Conservation (phyloP, 2,113 vertebrate species). For the Leucopsar rothschildi region DNA sequence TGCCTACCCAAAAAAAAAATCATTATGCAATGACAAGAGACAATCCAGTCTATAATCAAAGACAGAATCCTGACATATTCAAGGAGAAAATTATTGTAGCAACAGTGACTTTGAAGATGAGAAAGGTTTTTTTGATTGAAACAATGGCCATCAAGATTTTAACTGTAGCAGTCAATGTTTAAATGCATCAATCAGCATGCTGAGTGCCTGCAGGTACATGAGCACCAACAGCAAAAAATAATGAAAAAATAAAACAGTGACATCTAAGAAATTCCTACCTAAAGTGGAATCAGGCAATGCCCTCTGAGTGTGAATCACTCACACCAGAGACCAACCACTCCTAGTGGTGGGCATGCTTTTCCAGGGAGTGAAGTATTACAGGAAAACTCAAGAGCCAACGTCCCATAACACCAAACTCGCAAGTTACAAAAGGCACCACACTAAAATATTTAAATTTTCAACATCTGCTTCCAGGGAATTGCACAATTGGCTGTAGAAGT, state of each 20-base stretch:
- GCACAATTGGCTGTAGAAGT: background rate
- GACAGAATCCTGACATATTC: conserved; percentile 32
- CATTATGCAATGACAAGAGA: conserved; percentile 39
- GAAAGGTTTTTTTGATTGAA: background rate
- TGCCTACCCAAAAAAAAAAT: background rate
- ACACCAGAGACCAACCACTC: background rate
- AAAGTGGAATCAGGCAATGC: background rate
- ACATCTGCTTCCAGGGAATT: background rate
- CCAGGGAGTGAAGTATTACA: background rate
- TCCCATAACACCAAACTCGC: background rate
- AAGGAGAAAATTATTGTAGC: conserved; percentile 30
- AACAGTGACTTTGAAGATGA: conserved; percentile 7
- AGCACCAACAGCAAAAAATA: background rate
- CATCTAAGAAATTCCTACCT: background rate
- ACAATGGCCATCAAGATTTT: conserved; percentile 24
- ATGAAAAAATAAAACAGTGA: background rate
- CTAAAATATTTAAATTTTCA: background rate
- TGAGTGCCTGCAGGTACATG: background rate
- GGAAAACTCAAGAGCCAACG: background rate
- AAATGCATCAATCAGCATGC: background rate
- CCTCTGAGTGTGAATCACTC: background rate
- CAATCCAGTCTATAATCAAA: conserved; percentile 42
- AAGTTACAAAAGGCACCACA: background rate
- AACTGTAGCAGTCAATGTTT: background rate
- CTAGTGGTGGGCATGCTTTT: background rate